A percentile compares a stretch with the other conserved stretches of the same genome.
These are phyloP conservation scores for Chloroceryle inda DNA, from an alignment of 2,797 vertebrate species.

Conservation along the genomic window DNA sequence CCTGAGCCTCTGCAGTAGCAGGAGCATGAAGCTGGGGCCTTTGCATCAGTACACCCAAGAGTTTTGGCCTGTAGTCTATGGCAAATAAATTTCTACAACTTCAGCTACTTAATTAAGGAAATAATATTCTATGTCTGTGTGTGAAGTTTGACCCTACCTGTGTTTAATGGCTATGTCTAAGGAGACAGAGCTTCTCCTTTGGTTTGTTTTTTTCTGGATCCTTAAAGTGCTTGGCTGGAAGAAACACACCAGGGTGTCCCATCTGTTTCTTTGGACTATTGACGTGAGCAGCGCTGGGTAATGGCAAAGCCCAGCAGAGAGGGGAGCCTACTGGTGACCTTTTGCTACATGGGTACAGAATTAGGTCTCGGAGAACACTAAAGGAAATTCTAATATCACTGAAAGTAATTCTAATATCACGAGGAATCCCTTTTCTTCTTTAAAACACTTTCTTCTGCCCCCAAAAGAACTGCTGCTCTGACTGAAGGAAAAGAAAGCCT, in stretches of 20 bases:
- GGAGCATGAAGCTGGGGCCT: neutral
- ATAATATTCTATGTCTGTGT: neutral
- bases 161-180: neutral
- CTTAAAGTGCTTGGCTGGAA: neutral
- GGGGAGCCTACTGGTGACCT: neutral
- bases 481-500: neutral
- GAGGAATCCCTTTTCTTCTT: neutral
- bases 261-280: neutral
- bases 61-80: neutral
- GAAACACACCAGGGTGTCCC: neutral
- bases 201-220: neutral
- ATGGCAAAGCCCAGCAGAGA: neutral
- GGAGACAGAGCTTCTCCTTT: neutral
- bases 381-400: neutral
- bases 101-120: neutral
- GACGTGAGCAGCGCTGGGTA: neutral
- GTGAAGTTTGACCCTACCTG: neutral
- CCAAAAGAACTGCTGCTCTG: neutral
- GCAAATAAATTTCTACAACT: neutral
- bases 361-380: neutral
- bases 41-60: neutral
- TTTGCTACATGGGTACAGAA: neutral
- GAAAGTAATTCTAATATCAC: neutral
- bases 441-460: neutral
- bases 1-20: neutral